Base-by-base conservation (phyloP, 2,888 invertebrate species). In the Eupithecia subumbrata region DNA sequence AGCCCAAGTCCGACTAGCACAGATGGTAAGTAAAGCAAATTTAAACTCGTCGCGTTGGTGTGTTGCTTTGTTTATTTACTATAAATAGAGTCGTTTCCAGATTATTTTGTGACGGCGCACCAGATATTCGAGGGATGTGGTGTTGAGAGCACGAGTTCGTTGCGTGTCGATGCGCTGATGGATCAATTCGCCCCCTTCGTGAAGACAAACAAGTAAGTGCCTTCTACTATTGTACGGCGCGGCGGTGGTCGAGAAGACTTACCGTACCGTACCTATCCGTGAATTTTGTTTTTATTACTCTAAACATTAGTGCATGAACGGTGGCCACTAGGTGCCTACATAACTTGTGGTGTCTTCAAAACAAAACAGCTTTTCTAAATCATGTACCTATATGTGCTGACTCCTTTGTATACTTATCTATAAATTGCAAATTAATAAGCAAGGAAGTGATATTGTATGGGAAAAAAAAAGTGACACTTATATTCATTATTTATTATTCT, bases 101-200 rank as follows among this genome's bases (percentile, higher is more conserved):
- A 93, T 81, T 94, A 91, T 87, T 88, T 89, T 80, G 88, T 90
- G 85, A 93, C 93, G 75, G 95, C 95, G 75, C 84, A 88, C 68
- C 93, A 93, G 82, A 93, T 95, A 86, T 95, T 95, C 87, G 90
- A 92, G 81, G 91, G 87, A 84, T 95, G 93, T 83, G 92, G 92
- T 76, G 90, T 88, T 14, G 89, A 92, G 68, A 90, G 84, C 80
- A 84, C 88, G 60, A 89, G 89, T 70, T 87, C 88, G 78, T 83
- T 94, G 80, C 88, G 88, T 78, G 93, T 94, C 70, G 89, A 93
- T 80, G 84, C 87, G 64, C 86, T 95, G 76, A 94, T 95, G 93
- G 92, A 93, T 77, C 92, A 92, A 84, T 93, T 93, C 82, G 90
- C 92, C 76, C 93, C 94, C 72, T 92, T 90, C 80, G 87, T 93